Evolutionary conservation across 2,888 invertebrate species (phyloP), one percentile per base, ranked within the genome.

Genomic region (Caenorhabditis afra): DNA sequence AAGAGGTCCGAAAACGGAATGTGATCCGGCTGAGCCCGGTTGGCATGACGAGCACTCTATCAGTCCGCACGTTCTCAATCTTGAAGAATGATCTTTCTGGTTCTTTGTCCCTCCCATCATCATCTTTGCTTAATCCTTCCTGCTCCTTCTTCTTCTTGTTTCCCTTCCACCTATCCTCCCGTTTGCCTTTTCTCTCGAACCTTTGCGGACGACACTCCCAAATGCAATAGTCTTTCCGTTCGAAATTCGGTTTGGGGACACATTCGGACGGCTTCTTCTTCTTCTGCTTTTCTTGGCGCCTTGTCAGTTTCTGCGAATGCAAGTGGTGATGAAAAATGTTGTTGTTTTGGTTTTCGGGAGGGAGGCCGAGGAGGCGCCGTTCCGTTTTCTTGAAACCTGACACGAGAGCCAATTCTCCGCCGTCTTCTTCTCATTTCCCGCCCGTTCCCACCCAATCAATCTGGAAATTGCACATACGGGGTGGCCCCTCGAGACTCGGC

Each of bases 351-450:
- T 29, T 29, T 29, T 7, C 29, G 29, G 29, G 29, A 29, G 7
- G 29, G 7, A 29, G 7, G 4, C 4, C 29, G 29, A 29, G n/a
- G n/a, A n/a, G 7, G 4, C 29, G 29, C 29, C 29, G 29, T 29
- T 29, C 29, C 7, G 4, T 29, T 16, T 11, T n/a, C 37, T 23
- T 55, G 55, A 55, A 55, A 55, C 55, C 55, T 55, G 55, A 55
- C 55, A 55, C 55, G 35, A 37, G 55, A 50, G 55, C 55, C 55
- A 39, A 55, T 55, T 55, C 35, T 53, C 53, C 5, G n/a, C 50
- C 44, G 44, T 20, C 35, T 20, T 2, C 55, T 37, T 55, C 37
- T 55, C 39, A 16, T 55, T 55, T 55, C 18, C 55, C 18, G 1
- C 10, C 20, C 52, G 29, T 52, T 52, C 52, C 23, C 49, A 14